Evolutionary conservation across 2,113 vertebrate species (phyloP).

Genomic region (Xiphorhynchus elegans): DNA sequence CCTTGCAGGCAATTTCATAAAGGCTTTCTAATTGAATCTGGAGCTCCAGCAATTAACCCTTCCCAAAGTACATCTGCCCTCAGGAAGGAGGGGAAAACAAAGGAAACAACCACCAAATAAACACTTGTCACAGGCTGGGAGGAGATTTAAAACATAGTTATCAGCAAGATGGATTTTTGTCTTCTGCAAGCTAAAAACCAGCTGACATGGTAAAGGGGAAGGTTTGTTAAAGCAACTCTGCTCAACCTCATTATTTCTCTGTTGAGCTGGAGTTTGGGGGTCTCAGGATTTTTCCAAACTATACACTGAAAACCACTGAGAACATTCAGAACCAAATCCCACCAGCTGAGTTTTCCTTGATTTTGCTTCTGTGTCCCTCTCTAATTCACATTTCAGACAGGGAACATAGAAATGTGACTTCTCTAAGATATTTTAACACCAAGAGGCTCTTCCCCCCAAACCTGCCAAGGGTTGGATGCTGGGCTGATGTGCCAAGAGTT

Average conservation of each 20-base stretch:
- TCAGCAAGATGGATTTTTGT: not conserved
- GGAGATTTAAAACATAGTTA: not conserved
- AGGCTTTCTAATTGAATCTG: not conserved
- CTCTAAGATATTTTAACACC: not conserved
- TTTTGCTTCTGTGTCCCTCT: not conserved
- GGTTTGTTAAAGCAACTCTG: not conserved
- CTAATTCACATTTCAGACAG: not conserved
- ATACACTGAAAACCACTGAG: not conserved
- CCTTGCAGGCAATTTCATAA: not conserved
- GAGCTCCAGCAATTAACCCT: not conserved
- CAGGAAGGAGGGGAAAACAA: not conserved
- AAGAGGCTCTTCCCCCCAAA: accelerated
- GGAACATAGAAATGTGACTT: not conserved
- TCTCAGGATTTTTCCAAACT: not conserved
- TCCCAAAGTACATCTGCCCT: not conserved
- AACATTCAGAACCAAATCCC: not conserved
- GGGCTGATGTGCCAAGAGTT: not conserved
- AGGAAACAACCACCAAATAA: not conserved
- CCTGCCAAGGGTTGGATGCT: not conserved
- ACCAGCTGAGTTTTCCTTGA: not conserved
- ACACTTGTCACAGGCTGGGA: not conserved
- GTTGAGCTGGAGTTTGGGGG: not conserved
- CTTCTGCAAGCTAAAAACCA: not conserved
- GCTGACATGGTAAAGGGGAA: not conserved
- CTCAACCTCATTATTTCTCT: not conserved